Conservation (phyloP, 2,888 invertebrate genomes). For the Mesodorylaimus sp. region DNA sequence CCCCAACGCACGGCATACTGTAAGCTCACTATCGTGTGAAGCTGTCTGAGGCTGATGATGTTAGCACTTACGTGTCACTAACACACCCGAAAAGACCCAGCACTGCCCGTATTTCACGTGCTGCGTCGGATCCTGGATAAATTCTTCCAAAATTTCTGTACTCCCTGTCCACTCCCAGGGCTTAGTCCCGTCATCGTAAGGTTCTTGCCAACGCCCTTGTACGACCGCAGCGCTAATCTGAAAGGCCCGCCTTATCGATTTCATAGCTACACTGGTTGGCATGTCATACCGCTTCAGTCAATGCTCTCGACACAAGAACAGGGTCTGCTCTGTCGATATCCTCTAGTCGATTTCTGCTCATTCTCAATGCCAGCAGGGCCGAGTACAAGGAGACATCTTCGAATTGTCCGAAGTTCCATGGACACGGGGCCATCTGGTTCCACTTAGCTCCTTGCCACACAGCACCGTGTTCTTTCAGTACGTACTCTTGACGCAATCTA, state of each 20-base stretch:
- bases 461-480: slow-evolving; percentile 64
- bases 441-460: slow-evolving; percentile 62
- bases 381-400: too few species aligned
- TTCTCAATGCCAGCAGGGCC: too few species aligned
- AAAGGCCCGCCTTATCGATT: too few species aligned
- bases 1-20: slow-evolving; percentile 67
- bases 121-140: slow-evolving; percentile 57
- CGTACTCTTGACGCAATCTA: slow-evolving; percentile 58
- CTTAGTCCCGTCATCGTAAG: slow-evolving; percentile 49
- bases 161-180: slow-evolving; percentile 59
- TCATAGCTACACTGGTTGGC: too few species aligned
- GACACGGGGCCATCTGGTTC: not conserved
- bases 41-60: not conserved
- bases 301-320: slow-evolving; percentile 11
- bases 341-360: too few species aligned
- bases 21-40: not conserved
- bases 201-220: slow-evolving; percentile 68
- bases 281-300: slow-evolving; percentile 14
- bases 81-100: slow-evolving; percentile 73
- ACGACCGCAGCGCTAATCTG: slow-evolving; percentile 66
- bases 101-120: slow-evolving; percentile 76
- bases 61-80: slow-evolving; percentile 49
- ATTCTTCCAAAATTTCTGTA: slow-evolving; percentile 48
- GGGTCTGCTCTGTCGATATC: too few species aligned
- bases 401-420: slow-evolving; percentile 15